Conservation (phyloP, 2,797 vertebrate genomes). For the Falco berigora region DNA sequence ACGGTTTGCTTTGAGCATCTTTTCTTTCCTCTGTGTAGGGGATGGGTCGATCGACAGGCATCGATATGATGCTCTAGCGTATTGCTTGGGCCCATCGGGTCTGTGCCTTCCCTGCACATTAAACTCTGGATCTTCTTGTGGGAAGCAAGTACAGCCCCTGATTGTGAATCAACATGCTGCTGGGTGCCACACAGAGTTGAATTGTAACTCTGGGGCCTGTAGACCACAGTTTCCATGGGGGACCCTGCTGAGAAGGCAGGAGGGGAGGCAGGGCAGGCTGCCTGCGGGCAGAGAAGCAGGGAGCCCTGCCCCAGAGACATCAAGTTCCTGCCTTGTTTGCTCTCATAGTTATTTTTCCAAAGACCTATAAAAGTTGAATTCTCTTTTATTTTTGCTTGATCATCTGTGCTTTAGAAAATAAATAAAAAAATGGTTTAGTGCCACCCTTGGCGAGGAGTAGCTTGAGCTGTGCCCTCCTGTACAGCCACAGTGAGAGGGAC, state of each 20-base stretch:
- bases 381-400: neutral
- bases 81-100: accelerated
- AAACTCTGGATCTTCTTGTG: neutral
- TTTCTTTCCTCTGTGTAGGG: neutral
- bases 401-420: neutral
- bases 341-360: neutral
- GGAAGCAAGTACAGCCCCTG: neutral
- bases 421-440: neutral
- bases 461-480: neutral
- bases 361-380: neutral
- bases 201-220: neutral
- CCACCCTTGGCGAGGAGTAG: neutral
- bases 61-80: accelerated
- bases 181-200: neutral
- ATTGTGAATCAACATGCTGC: neutral
- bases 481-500: neutral
- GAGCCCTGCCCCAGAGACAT: neutral
- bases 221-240: neutral
- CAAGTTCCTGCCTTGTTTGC: neutral
- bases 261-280: neutral
- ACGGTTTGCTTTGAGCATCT: neutral
- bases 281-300: neutral
- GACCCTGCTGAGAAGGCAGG: neutral
- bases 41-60: neutral
- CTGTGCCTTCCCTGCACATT: neutral